These are phyloP conservation scores for Tragelaphus oryx DNA, from an alignment of 2,797 vertebrate genomes.

Conservation along the genomic window DNA sequence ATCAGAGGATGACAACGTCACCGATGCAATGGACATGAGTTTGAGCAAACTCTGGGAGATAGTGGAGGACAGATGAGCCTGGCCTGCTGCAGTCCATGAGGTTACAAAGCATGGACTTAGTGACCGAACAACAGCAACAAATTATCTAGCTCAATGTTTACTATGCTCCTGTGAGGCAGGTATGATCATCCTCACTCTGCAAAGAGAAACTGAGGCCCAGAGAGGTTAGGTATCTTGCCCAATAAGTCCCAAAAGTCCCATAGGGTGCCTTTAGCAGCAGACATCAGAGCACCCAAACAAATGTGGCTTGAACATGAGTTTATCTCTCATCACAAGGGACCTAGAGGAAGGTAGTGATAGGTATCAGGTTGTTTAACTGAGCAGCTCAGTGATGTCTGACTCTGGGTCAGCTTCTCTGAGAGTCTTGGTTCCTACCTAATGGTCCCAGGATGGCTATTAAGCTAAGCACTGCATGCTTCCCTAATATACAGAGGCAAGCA, in stretches of 20 bases:
- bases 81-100: background rate
- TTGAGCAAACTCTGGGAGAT: background rate
- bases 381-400: background rate
- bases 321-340: background rate
- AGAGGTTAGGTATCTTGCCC: background rate
- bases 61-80: background rate
- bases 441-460: background rate
- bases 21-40: background rate
- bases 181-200: background rate
- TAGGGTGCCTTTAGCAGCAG: background rate
- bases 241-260: background rate
- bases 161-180: background rate
- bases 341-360: background rate
- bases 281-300: background rate
- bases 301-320: background rate
- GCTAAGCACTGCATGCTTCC: background rate
- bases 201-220: background rate
- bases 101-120: background rate
- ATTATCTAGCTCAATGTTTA: background rate
- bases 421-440: background rate
- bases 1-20: background rate
- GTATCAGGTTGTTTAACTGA: background rate
- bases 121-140: background rate
- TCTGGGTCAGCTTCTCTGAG: background rate
- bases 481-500: background rate